phyloP scores from a whole-genome alignment of 2,888 invertebrate species.

The Ornithoptera priamus region DNA sequence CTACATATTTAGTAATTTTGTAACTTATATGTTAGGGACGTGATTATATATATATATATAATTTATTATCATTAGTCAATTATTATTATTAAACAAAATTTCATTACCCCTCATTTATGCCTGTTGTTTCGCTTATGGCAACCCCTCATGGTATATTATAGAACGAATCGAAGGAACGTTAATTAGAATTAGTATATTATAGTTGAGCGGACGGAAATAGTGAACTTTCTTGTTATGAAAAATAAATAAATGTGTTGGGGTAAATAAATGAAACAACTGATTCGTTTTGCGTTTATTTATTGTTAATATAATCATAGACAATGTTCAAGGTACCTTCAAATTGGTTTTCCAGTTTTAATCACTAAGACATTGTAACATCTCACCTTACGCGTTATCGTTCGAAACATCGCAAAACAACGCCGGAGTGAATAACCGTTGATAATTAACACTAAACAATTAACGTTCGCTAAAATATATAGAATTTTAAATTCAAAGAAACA shows the following conservation, averaged over 20 bases:
- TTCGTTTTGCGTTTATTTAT: slow-evolving; percentile 77
- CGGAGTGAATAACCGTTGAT: slow-evolving; percentile 51
- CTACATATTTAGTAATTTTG: too few relatives aligned
- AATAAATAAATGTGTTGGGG: neutral
- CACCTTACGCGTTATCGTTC: slow-evolving; percentile 68
- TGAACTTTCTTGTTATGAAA: neutral
- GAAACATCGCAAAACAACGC: slow-evolving; percentile 76
- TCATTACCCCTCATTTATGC: too few relatives aligned
- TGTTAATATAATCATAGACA: slow-evolving; percentile 80
- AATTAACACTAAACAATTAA: slow-evolving; percentile 69
- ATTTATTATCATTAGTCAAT: too few relatives aligned
- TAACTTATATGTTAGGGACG: too few relatives aligned
- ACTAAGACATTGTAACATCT: slow-evolving; percentile 76
- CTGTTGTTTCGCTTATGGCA: too few relatives aligned
- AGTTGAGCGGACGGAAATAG: too few relatives aligned
- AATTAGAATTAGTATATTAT: too few relatives aligned
- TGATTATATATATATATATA: too few relatives aligned
- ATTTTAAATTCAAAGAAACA: slow-evolving; percentile 64
- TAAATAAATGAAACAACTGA: slow-evolving; percentile 35
- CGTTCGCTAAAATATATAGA: slow-evolving; percentile 77
- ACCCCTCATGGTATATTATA: too few relatives aligned
- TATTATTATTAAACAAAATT: too few relatives aligned
- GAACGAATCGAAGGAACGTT: too few relatives aligned
- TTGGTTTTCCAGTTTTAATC: slow-evolving; percentile 78
- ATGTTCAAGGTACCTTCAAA: slow-evolving; percentile 80